Conservation (phyloP, 2,797 vertebrate genomes). For the Cottoperca gobio region DNA sequence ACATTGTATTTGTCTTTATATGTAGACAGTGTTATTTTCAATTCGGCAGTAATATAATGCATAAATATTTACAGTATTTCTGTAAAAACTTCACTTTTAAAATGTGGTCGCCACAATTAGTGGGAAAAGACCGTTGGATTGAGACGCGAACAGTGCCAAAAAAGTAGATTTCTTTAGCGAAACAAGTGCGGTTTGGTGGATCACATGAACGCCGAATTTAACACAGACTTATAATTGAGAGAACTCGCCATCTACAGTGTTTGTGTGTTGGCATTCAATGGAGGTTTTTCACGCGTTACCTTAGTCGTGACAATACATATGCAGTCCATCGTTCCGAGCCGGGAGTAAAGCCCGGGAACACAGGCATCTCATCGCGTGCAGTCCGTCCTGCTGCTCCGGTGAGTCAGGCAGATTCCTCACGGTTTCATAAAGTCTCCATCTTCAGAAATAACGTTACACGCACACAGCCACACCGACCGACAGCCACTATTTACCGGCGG, state of each 20-base stretch:
- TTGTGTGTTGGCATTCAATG: fast-evolving
- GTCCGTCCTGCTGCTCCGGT: constrained; percentile 30
- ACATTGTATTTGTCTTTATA: fast-evolving
- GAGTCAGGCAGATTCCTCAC: constrained; percentile 15
- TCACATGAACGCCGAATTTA: neutral
- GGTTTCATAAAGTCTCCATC: neutral
- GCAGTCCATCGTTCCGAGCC: constrained; percentile 90
- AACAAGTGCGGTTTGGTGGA: fast-evolving
- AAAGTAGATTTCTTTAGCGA: constrained; percentile 6
- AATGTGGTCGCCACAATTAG: neutral
- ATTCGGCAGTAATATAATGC: neutral
- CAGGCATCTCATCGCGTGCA: constrained; percentile 72
- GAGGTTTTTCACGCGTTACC: constrained; percentile 80
- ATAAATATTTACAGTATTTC: fast-evolving
- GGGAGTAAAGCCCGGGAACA: constrained; percentile 76
- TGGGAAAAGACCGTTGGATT: fast-evolving
- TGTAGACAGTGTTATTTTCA: fast-evolving
- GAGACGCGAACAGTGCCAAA: neutral
- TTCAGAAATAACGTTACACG: neutral
- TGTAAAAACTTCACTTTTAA: neutral
- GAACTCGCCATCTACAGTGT: fast-evolving
- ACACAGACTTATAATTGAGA: fast-evolving
- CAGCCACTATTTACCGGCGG: neutral
- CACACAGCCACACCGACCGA: constrained; percentile 10
- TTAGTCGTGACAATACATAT: constrained; percentile 95